Conservation (phyloP, 1,140 invertebrate species). For the Physella acuta region DNA sequence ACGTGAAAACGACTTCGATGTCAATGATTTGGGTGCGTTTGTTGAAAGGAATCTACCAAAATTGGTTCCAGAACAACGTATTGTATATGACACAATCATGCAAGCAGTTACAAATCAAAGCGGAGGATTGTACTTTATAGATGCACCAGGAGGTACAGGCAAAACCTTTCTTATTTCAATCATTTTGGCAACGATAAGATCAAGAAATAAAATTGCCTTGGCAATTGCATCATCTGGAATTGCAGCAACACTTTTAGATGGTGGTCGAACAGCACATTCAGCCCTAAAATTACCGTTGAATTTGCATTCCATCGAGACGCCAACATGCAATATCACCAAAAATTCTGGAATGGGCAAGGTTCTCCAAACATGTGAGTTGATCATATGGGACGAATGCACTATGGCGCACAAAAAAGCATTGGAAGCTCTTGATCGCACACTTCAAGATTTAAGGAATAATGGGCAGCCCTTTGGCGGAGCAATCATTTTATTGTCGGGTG, state of each 20-base stretch:
- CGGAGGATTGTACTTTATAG: conserved; percentile 5
- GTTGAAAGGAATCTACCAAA: conserved; percentile 3
- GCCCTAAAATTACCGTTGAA: conserved; percentile 28
- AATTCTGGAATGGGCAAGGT: background rate
- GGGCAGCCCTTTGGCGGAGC: conserved; percentile 30
- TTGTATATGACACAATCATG: background rate
- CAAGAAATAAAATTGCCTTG: background rate
- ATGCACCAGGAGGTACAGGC: conserved; percentile 1
- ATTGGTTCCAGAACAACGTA: background rate
- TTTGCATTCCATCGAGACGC: conserved; percentile 15
- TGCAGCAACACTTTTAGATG: conserved; percentile 40
- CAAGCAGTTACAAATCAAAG: background rate
- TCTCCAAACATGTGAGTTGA: conserved; percentile 16
- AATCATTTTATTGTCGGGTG: conserved; percentile 41
- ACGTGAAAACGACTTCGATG: background rate
- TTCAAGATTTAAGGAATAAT: too few relatives aligned
- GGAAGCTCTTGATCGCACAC: too few relatives aligned
- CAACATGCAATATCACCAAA: conserved; percentile 8
- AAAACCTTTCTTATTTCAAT: conserved; percentile 6
- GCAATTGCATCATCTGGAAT: conserved; percentile 42
- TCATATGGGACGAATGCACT: conserved; percentile 45
- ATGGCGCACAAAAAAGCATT: conserved; percentile 36
- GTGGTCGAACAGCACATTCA: conserved; percentile 36
- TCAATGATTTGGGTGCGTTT: background rate
- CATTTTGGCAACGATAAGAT: background rate